These are phyloP conservation scores for Synanthedon andrenaeformis DNA, from an alignment of 2,888 invertebrate species.

Conservation along the genomic window DNA sequence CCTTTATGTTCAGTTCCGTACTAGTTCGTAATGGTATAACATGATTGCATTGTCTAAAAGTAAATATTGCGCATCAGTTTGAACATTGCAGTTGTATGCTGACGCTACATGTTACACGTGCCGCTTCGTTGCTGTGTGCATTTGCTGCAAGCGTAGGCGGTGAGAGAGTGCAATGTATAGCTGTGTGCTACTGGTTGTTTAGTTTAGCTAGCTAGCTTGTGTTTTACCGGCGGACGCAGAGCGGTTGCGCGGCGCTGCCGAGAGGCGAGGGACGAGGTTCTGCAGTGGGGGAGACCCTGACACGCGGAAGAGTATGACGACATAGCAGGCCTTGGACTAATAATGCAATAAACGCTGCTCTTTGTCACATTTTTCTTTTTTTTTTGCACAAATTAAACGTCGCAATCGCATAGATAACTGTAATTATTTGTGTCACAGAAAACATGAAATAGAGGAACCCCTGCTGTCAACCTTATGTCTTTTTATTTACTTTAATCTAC, in stretches of 20 bases:
- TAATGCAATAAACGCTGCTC: background rate
- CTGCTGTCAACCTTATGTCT: no score
- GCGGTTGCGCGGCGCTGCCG: slow-evolving; percentile 4
- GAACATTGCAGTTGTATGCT: slow-evolving; percentile 14
- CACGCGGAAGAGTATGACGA: slow-evolving; percentile 18
- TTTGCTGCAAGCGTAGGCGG: slow-evolving; percentile 9
- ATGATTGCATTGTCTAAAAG: no score
- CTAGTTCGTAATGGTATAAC: no score
- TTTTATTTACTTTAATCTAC: no score
- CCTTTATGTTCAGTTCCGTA: no score
- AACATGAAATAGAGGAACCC: no score
- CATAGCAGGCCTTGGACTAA: slow-evolving; percentile 6
- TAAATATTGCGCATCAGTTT: background rate
- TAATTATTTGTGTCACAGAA: no score
- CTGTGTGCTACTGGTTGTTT: background rate
- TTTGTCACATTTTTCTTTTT: background rate
- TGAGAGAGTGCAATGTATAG: slow-evolving; percentile 1
- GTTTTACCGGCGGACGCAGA: background rate
- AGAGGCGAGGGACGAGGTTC: slow-evolving; percentile 7
- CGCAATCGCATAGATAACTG: background rate
- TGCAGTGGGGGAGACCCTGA: slow-evolving; percentile 17
- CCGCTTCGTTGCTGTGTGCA: slow-evolving; percentile 21
- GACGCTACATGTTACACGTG: slow-evolving; percentile 30
- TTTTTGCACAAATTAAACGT: no score
- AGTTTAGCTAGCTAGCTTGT: background rate